A percentile compares a stretch with the other conserved stretches of the same genome.
phyloP scores from a whole-genome alignment of 2,797 vertebrate genomes.

The Eulemur coronatus region DNA sequence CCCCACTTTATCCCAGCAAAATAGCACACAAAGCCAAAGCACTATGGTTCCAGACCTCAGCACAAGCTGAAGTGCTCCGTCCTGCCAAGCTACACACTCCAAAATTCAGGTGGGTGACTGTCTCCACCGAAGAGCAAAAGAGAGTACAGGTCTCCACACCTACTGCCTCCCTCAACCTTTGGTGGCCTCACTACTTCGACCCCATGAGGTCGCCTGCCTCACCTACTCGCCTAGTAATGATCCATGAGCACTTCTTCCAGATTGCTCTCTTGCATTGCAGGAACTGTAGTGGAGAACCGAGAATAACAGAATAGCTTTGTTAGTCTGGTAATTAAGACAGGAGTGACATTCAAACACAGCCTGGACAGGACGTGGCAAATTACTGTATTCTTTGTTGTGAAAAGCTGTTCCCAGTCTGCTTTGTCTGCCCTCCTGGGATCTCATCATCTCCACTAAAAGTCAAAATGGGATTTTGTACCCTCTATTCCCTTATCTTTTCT shows the following conservation, averaged over 20 bases:
- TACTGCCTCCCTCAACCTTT: conserved; percentile 81
- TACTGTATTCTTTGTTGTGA: conserved; percentile 92
- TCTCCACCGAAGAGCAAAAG: conserved; percentile 48
- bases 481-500: conserved; percentile 89
- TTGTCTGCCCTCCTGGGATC: conserved; percentile 92
- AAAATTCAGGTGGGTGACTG: not conserved
- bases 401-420: conserved; percentile 91
- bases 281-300: conserved; percentile 74
- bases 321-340: conserved; percentile 94
- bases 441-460: conserved; percentile 97
- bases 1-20: not conserved
- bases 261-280: conserved; percentile 67
- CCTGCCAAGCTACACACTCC: not conserved
- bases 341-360: conserved; percentile 90
- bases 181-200: conserved; percentile 74
- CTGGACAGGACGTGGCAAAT: conserved; percentile 92
- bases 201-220: conserved; percentile 77
- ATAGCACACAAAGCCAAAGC: not conserved
- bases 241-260: conserved; percentile 74
- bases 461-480: conserved; percentile 95
- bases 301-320: conserved; percentile 88
- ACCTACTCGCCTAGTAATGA: conserved; percentile 74
- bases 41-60: not conserved
- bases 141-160: conserved; percentile 74
- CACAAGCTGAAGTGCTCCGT: not conserved